A percentile compares a stretch with the other conserved stretches of the same genome.
phyloP scores from a whole-genome alignment of 2,113 vertebrate species.

The Neodontobutis hainanensis region DNA sequence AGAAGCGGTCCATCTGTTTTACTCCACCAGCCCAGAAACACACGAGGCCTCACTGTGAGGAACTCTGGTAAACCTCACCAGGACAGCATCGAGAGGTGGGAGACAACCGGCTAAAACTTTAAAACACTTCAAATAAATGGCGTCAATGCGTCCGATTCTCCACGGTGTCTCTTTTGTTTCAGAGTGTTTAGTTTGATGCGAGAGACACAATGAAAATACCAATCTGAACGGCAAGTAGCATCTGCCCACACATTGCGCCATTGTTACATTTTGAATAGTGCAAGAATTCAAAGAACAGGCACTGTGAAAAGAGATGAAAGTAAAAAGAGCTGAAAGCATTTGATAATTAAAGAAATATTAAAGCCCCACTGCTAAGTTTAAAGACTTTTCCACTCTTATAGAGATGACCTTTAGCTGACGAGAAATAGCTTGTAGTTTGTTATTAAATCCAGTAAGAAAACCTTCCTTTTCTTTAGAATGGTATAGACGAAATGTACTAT shows the following conservation, averaged over 20 bases:
- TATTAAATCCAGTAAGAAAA: background rate
- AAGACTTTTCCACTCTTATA: background rate
- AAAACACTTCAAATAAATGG: slow-evolving; percentile 36
- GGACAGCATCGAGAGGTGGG: slow-evolving; percentile 22
- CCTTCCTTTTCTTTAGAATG: background rate
- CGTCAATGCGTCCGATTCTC: slow-evolving; percentile 11
- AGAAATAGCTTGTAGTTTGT: background rate
- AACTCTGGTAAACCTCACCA: slow-evolving; percentile 30
- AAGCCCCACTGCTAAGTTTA: background rate
- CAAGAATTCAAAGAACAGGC: slow-evolving; percentile 16
- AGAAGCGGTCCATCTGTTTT: slow-evolving; percentile 50
- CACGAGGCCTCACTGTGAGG: slow-evolving; percentile 12
- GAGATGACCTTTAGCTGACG: background rate
- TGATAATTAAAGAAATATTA: slow-evolving; percentile 13
- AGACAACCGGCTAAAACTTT: slow-evolving; percentile 13
- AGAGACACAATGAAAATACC: background rate
- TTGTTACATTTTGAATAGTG: slow-evolving; percentile 11
- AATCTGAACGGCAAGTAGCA: slow-evolving; percentile 5
- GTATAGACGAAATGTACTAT: too few relatives aligned
- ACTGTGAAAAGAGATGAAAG: slow-evolving; percentile 6
- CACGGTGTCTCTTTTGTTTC: slow-evolving; percentile 5
- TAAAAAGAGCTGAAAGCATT: background rate
- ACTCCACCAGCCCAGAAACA: slow-evolving; percentile 23
- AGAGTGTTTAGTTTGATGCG: slow-evolving; percentile 31
- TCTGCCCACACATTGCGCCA: slow-evolving; percentile 10